Conservation (phyloP, 2,113 vertebrate species). For the Circaetus cinerascens region DNA sequence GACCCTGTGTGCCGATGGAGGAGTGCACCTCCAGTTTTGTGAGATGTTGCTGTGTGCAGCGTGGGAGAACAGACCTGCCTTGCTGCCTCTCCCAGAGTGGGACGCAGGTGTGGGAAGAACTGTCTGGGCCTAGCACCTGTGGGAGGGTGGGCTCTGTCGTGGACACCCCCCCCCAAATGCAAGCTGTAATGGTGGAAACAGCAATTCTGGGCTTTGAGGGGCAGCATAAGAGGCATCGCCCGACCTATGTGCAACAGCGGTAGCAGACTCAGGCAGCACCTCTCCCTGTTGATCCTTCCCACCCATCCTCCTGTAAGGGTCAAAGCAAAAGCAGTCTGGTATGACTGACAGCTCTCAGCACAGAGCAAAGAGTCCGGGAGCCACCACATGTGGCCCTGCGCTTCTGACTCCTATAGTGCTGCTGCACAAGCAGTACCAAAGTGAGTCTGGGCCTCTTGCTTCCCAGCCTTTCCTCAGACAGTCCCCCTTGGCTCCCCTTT, state of each 20-base stretch:
- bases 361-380: background rate
- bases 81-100: background rate
- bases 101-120: accelerated
- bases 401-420: background rate
- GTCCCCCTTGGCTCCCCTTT: accelerated
- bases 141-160: background rate
- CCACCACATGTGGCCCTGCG: background rate
- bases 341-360: background rate
- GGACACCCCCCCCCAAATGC: too few relatives aligned
- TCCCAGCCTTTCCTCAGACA: background rate
- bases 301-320: background rate
- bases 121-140: background rate
- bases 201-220: background rate
- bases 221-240: background rate
- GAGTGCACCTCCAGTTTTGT: background rate
- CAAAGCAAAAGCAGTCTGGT: background rate
- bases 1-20: background rate
- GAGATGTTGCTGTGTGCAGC: background rate
- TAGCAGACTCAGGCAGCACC: background rate
- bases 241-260: background rate
- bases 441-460: background rate
- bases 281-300: background rate
- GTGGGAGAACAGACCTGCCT: background rate
- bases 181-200: background rate
- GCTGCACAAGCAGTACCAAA: accelerated